Evolutionary conservation across 2,888 invertebrate genomes (phyloP), one percentile per base, ranked within the genome.

Genomic region (Spilarctia lutea): DNA sequence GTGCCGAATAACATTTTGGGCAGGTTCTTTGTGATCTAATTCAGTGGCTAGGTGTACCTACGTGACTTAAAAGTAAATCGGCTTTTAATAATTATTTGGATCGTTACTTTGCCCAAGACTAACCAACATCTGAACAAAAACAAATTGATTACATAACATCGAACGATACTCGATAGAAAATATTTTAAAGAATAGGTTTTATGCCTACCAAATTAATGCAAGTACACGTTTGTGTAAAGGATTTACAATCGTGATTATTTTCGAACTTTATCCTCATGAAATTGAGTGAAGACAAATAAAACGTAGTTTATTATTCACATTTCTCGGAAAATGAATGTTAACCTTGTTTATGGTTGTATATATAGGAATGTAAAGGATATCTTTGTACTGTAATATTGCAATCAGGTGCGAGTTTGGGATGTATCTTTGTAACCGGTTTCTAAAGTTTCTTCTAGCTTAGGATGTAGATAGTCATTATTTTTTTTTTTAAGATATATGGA

Each of bases 291-390:
- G 72, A 18, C 27, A 76, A 79, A 80, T 56, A 82, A 79, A 81
- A 63, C 30, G 78, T 81, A 67, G 76, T 84, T 86, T 85, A 80
- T 83, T 85, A 81, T 86, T 85, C 83, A 80, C 75, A 80, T 76
- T 85, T 84, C 82, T 85, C 77, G 83, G 84, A 84, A 85, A 79
- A 71, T 77, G 72, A 76, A 80, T 69, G 75, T 79, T 76, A 71
- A 78, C 75, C 24, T 72, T 81, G 81, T 75, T 80, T 78, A 79
- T 80, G 75, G 80, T 65, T 81, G 10, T 24, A 11, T n/a, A 48
- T 48, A 48, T 20, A 78, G 81, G 77, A 80, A 80, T 81, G 77
- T 77, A 73, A 75, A 42, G 33, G 65, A 73, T 33, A 52, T 68
- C 65, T 75, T 68, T 30, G 39, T 73, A 20, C 35, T 39, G 65